Evolutionary conservation across 1,140 invertebrate species (phyloP), one percentile per base, ranked within the genome.

Genomic region (Sesamia nonagrioides): DNA sequence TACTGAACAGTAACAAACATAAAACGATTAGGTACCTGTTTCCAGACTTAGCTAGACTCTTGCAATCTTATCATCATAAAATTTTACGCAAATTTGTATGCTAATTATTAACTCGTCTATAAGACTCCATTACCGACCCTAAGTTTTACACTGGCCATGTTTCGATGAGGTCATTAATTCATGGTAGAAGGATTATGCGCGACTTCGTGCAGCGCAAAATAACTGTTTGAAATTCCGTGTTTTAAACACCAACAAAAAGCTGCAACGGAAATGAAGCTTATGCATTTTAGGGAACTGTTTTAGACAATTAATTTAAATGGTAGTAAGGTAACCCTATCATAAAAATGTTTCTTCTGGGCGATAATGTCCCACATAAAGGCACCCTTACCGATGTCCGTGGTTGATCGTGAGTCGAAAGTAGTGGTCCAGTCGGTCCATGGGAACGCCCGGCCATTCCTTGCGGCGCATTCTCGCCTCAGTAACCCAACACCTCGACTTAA

Each of bases 391-490:
- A 27, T n/a, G 66, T 69, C 66, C 21, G 45, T 58, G 37, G 73
- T 78, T 54, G 60, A 77, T 82, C 78, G 84, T 83, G 77, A 82
- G 74, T 54, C 78, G 33, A 77, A 78, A 76, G 87, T 89, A 89
- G 83, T 81, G 82, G 82, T 86, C 37, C 37, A 40, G 37, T 8
- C 60, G 58, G 75, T 74, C 58, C 79, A 86, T 86, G 89, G 85
- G 88, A 90, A 90, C 86, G 86, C 81, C 84, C 84, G 52, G 52
- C 45, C 72, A 50, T 81, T 86, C 89, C 90, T 84, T 76, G 78
- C 74, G 91, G 89, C 90, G 79, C 86, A 89, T 89, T 89, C 89
- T 88, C 87, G 85, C 86, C 89, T 90, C 71, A 71, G 79, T 80
- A 74, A 73, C 86, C 82, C 82, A 86, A 79, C 86, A 86, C 83